These are phyloP conservation scores for Onychostoma macrolepis DNA, from an alignment of 2,113 vertebrate species.

Conservation along the genomic window DNA sequence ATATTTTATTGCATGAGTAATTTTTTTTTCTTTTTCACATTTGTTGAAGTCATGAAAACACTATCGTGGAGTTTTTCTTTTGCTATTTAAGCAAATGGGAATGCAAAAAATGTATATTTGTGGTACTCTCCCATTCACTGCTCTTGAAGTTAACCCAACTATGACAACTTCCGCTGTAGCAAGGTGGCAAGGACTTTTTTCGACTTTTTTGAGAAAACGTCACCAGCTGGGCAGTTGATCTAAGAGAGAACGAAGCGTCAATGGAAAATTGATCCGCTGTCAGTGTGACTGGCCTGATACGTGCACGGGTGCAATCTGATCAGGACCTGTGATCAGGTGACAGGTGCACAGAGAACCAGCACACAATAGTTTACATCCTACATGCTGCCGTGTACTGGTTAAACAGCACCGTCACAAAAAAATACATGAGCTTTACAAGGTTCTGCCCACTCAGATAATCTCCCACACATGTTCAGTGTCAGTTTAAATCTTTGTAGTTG, in stretches of 20 bases:
- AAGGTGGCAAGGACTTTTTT: neutral
- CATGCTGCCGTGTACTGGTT: neutral
- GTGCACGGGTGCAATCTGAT: slow-evolving; percentile 24
- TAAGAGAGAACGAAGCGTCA: neutral
- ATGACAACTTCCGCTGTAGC: neutral
- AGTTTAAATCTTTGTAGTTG: neutral
- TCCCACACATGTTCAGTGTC: slow-evolving; percentile 2
- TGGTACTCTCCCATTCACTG: too few species aligned
- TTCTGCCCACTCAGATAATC: neutral
- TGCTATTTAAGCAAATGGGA: too few species aligned
- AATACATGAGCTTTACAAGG: neutral
- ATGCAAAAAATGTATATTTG: too few species aligned
- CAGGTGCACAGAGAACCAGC: slow-evolving; percentile 8
- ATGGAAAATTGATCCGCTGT: slow-evolving; percentile 22
- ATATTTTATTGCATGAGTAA: neutral
- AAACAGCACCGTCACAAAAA: slow-evolving; percentile 8
- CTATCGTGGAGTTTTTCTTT: too few species aligned
- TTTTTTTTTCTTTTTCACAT: neutral
- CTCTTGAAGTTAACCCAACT: too few species aligned
- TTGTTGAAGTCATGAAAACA: neutral
- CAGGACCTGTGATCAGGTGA: slow-evolving; percentile 36
- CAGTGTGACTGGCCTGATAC: neutral
- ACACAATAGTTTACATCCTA: slow-evolving; percentile 14
- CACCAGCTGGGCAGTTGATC: neutral
- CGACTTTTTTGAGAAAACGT: neutral